Evolutionary conservation across 2,113 vertebrate species (phyloP), one percentile per base, ranked within the genome.

Genomic region (Lethenteron reissneri): DNA sequence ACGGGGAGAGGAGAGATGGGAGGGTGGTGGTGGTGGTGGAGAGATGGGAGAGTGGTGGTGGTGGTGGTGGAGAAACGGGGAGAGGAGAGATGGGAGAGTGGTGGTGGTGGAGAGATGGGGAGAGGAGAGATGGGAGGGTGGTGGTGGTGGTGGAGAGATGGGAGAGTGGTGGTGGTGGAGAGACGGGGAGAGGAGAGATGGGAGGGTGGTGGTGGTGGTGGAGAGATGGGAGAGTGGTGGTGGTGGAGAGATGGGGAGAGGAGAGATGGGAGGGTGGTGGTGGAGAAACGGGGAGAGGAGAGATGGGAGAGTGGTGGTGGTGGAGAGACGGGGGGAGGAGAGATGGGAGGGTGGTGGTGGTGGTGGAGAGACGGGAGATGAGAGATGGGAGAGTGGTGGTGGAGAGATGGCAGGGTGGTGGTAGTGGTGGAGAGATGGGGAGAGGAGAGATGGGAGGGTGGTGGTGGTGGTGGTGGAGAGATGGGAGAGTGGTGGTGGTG

Each of bases 101-200:
- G 60, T 14, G 60, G 60, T 13, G 13, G 60, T 13, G 13, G 60
- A 64, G 13, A 17, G 60, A 13, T 1, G 60, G 17, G 60, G 60
- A 17, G 13, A 2, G 13, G 13, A 64, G 60, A 64, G 60, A 64
- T 64, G 60, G 60, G 60, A 2, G 60, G 3, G n/a, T n/a, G n/a
- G n/a, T n/a, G n/a, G 60, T 14, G 60, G 17, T 64, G 60, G 60
- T 13, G 17, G 60, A 17, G 82, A 71, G 83, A 84, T 73, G 78
- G 78, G 82, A 70, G 83, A 84, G 60, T 13, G 60, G 13, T 13
- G 60, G 60, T 13, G 13, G n/a, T 13, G 60, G 60, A 2, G 60
- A 62, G 13, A 17, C n/a, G 60, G 60, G 2, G n/a, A n/a, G 60
- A 14, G 60, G n/a, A n/a, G n/a, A n/a, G n/a, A n/a, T n/a, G n/a